A percentile compares a stretch with the other conserved stretches of the same genome.
Evolutionary conservation across 2,113 vertebrate genomes (phyloP).

Genomic region (Leucosticte australis): DNA sequence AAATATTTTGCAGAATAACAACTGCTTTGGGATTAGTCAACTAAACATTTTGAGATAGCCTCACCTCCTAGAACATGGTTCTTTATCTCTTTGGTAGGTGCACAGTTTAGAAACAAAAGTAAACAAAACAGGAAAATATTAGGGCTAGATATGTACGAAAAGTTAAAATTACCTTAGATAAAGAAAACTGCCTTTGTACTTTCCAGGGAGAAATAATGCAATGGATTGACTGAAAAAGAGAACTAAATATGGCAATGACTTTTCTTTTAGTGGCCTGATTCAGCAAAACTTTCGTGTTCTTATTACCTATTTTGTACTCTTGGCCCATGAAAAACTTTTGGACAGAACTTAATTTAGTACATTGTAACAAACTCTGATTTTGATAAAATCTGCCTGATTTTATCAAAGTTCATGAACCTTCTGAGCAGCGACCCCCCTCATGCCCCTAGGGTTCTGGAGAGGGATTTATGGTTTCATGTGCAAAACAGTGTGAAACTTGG

Average conservation of each 20-base stretch:
- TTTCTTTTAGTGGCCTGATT: background rate
- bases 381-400: conserved; percentile 3
- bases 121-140: background rate
- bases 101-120: background rate
- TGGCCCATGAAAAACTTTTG: background rate
- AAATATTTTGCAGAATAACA: background rate
- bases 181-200: background rate
- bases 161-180: background rate
- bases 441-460: conserved; percentile 18
- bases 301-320: background rate
- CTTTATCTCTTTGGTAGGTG: background rate
- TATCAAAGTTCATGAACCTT: conserved; percentile 59
- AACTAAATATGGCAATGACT: background rate
- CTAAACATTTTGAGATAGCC: background rate
- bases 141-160: background rate
- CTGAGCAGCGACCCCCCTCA: background rate
- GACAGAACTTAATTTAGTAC: background rate
- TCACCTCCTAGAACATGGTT: background rate
- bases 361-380: background rate
- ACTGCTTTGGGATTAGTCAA: background rate
- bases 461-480: conserved; percentile 53
- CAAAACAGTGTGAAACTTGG: conserved; percentile 61
- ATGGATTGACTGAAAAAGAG: background rate
- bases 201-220: background rate
- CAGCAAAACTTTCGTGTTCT: background rate